Evolutionary conservation across 1,140 invertebrate genomes (phyloP).

Genomic region (Rhynchophorus ferrugineus): DNA sequence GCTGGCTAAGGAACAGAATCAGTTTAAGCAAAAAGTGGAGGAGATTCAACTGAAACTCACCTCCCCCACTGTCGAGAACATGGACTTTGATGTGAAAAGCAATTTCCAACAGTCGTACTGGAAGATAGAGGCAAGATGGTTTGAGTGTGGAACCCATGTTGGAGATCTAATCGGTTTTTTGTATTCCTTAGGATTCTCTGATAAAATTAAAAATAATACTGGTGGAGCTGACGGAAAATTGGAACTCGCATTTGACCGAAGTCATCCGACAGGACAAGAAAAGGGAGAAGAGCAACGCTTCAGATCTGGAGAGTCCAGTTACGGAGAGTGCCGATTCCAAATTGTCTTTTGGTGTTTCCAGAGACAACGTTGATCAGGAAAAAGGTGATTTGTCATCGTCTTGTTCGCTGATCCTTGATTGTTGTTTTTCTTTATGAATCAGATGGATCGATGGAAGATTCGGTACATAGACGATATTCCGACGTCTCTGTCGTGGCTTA

Average conservation of each 20-base stretch:
- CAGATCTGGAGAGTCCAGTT: slow-evolving; percentile 26
- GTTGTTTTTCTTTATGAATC: slow-evolving; percentile 3
- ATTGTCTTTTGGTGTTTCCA: background rate
- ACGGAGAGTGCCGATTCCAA: slow-evolving; percentile 7
- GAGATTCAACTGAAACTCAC: slow-evolving; percentile 65
- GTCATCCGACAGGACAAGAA: slow-evolving; percentile 32
- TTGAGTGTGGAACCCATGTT: no score
- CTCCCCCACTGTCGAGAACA: slow-evolving; percentile 51
- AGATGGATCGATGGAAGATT: slow-evolving; percentile 20
- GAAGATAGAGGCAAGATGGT: slow-evolving; percentile 8
- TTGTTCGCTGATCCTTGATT: slow-evolving; percentile 8
- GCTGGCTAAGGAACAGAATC: slow-evolving; percentile 56
- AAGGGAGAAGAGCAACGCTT: slow-evolving; percentile 29
- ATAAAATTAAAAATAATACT: slow-evolving; percentile 54
- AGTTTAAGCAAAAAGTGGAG: slow-evolving; percentile 66
- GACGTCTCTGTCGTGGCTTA: slow-evolving; percentile 35
- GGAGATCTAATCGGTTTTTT: background rate
- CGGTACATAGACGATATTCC: slow-evolving; percentile 40
- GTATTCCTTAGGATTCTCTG: slow-evolving; percentile 46
- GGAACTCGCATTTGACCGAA: slow-evolving; percentile 54
- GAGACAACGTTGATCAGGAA: slow-evolving; percentile 7
- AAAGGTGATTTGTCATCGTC: slow-evolving; percentile 5
- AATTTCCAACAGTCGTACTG: slow-evolving; percentile 12
- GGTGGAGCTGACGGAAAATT: slow-evolving; percentile 54
- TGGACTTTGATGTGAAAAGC: slow-evolving; percentile 32